These are phyloP conservation scores for Lutraria lutraria DNA, from an alignment of 2,888 invertebrate genomes.

Conservation along the genomic window DNA sequence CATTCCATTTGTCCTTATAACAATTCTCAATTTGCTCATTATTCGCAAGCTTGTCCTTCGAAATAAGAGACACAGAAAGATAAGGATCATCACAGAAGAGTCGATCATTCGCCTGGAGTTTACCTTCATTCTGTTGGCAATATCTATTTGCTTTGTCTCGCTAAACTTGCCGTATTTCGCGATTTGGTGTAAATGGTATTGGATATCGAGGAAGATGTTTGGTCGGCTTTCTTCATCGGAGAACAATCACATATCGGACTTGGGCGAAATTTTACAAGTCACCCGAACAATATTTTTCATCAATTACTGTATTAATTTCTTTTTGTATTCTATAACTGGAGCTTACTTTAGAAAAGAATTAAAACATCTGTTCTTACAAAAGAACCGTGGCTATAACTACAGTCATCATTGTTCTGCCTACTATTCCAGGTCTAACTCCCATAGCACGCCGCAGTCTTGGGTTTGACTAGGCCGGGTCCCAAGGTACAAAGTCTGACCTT, in stretches of 20 bases:
- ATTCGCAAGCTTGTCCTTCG: slow-evolving; percentile 80
- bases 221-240: slow-evolving; percentile 36
- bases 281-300: slow-evolving; percentile 81
- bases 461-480: slow-evolving; percentile 58
- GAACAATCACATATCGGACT: slow-evolving; percentile 50
- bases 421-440: slow-evolving; percentile 68
- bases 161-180: slow-evolving; percentile 84
- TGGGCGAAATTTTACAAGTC: slow-evolving; percentile 73
- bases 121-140: slow-evolving; percentile 82
- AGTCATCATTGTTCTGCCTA: slow-evolving; percentile 72
- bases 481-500: slow-evolving; percentile 5
- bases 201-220: slow-evolving; percentile 53
- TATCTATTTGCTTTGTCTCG: slow-evolving; percentile 84
- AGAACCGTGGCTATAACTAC: slow-evolving; percentile 68
- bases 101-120: slow-evolving; percentile 83
- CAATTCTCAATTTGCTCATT: slow-evolving; percentile 82
- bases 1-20: slow-evolving; percentile 83
- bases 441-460: slow-evolving; percentile 77
- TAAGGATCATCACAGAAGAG: slow-evolving; percentile 78
- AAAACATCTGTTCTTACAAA: slow-evolving; percentile 76
- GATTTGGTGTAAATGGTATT: slow-evolving; percentile 80
- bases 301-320: slow-evolving; percentile 84
- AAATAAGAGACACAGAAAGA: slow-evolving; percentile 75
- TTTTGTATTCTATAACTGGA: slow-evolving; percentile 83
- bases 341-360: slow-evolving; percentile 83